Evolutionary conservation across 2,888 invertebrate genomes (phyloP), one percentile per base, ranked within the genome.

Genomic region (Priocnemis perturbator): DNA sequence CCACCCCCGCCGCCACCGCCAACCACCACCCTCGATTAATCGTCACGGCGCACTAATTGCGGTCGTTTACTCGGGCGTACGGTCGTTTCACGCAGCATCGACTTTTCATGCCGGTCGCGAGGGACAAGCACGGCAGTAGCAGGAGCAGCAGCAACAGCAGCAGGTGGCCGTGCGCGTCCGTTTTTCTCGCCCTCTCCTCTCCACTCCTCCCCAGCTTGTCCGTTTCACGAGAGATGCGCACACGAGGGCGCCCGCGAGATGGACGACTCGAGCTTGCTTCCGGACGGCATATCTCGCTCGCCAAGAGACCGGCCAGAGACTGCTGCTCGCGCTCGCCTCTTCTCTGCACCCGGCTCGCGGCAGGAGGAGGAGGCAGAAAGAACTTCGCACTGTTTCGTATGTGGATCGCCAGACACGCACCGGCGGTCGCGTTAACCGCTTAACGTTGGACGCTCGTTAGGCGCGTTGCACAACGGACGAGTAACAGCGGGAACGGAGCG

Each of bases 361-460:
- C 48, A 37, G n/a, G 52, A 47, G 47, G 65, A 37, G 71, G 58
- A 55, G 52, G 63, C 65, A 67, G 68, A 73, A 73, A 76, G 77
- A 76, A 86, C 83, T 86, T 88, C 87, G 88, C 88, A 87, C 88
- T 88, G 88, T 88, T 89, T 89, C 88, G 86, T 87, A 89, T 89
- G 87, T 89, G 88, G 88, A 87, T 88, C 89, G 86, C 74, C 63
- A 71, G 85, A 76, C 85, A 88, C 85, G 89, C 87, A 85, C 83
- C 87, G 89, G 81, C 85, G 88, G 81, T 71, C 85, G 78, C 85
- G 82, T 81, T 88, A 86, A 86, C 85, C 78, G 67, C 67, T 83
- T 83, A 81, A 70, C 78, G 74, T 79, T 73, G 75, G 79, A 5
- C 50, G 50, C 71, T 78, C 68, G 72, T 73, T 77, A 74, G 69